Conservation (phyloP, 2,888 invertebrate species). For the Girardia tigrina region DNA sequence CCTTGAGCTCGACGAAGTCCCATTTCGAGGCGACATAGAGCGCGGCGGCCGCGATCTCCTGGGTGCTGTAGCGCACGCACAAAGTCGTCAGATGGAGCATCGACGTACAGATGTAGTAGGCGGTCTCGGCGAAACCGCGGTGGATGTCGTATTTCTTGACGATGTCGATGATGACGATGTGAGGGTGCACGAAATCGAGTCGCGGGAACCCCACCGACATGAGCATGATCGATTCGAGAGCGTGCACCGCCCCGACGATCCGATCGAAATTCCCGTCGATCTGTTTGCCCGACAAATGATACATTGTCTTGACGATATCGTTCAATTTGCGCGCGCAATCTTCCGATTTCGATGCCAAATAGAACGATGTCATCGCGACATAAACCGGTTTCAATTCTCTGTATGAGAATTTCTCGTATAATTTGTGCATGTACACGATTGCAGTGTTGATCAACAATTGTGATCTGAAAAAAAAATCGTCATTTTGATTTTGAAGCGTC, state of each 20-base stretch:
- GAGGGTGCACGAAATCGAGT: conserved; percentile 17
- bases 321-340: conserved; percentile 29
- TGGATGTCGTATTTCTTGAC: conserved; percentile 13
- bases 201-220: conserved; percentile 33
- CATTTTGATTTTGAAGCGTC: neutral
- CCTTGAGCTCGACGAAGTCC: conserved; percentile 33
- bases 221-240: conserved; percentile 33
- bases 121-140: conserved; percentile 10
- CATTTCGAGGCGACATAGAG: conserved; percentile 33
- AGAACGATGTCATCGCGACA: conserved; percentile 34
- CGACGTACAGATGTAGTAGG: conserved; percentile 34
- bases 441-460: conserved; percentile 35
- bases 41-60: conserved; percentile 31
- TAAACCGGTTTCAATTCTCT: conserved; percentile 28
- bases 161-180: neutral
- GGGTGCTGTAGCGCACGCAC: conserved; percentile 17
- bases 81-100: conserved; percentile 33
- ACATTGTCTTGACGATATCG: conserved; percentile 31
- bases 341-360: conserved; percentile 33
- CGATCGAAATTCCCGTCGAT: conserved; percentile 8
- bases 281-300: conserved; percentile 24
- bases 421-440: conserved; percentile 34
- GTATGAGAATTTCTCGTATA: conserved; percentile 34
- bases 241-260: conserved; percentile 25
- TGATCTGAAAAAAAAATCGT: conserved; percentile 14